Base-by-base conservation (phyloP, 2,113 vertebrate genomes). In the Bos taurus region DNA sequence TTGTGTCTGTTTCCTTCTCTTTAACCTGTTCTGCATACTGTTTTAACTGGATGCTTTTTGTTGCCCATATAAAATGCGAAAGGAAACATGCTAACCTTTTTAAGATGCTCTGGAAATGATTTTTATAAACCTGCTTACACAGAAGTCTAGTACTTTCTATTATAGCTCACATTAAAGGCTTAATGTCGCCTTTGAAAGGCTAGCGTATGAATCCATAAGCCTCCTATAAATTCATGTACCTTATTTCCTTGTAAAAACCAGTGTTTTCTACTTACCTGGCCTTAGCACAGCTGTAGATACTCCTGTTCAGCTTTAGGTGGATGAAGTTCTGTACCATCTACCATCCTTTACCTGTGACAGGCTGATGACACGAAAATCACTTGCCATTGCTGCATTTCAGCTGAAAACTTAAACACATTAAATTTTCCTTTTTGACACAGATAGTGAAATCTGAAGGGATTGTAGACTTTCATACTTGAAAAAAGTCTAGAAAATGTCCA, bases 81-180 rank as follows among this genome's bases (percentile, higher is more conserved):
- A 91, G 48, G 21, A 93, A 91, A 83, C 40, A 74, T 7, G 3
- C 30, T 78, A 82, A 82, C 81, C 77, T 90, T 93, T 64, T 59
- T 46, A 96, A 95, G 85, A 92, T 93, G 90, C 90, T 74, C 62
- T 95, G 62, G 93, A 94, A 97, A 83, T 91, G 7, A 93, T 48
- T 97, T 98, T 97, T 97, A 16, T 91, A 96, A 98, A 93, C 56
- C 1, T 21, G 3, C 50, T 96, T 98, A 78, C 33, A 94, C 62
- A 67, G 54, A 57, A 59, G 52, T 95, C 48, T 87, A 85, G 62
- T 96, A 81, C 95, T 95, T 96, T 98, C 95, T 85, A 40, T 88
- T 28, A 4, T 60, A 93, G 48, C 30, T 95, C 12, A 90, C 33
- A 94, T 96, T 23, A 87, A 90, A 96, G 78, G 50, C 60, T 94